Base-by-base conservation (phyloP, 2,797 vertebrate genomes). In the Vespertilio murinus region DNA sequence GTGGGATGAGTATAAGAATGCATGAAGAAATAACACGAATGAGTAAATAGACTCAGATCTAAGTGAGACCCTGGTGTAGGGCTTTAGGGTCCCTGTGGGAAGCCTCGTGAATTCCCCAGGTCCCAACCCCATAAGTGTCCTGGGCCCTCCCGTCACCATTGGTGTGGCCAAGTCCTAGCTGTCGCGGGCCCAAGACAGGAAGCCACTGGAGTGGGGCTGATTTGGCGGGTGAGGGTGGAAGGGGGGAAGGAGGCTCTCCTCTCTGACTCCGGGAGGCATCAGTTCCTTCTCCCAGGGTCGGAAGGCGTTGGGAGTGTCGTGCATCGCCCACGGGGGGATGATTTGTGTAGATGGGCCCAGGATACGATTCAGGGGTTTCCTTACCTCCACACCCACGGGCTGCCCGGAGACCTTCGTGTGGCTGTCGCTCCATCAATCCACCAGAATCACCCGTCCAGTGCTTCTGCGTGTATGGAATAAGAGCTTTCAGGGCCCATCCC, bases 281-380 rank as follows among this genome's bases (percentile, higher is more conserved):
- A 11, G 1, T 49, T 33, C 38, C 61, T 84, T 88, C 75, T 91
- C 70, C 49, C 33, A 67, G 47, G 40, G 35, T 47, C n/a, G 38
- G 47, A 89, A 71, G 38, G 45, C 33, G 74, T 56, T 70, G 8
- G 56, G 67, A 78, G 77, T 69, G 49, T 38, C 6, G 20, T 22
- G 47, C 14, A 78, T 59, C 20, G 14, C 40, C 80, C 13, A 49
- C 47, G 69, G 45, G 17, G 17, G 16, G 65, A 30, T 22, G 70
- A 80, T 75, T 20, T 40, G 16, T 64, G 30, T 95, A 67, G 56
- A n/a, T n/a, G 47, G 78, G 47, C n/a, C 42, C 69, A 33, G 54
- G 65, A 86, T 80, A 17, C 65, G 81, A 81, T 65, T 70, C 91
- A 88, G 20, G 45, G 81, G 40, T 70, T 70, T 82, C 77, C 80